Evolutionary conservation across 2,888 invertebrate species (phyloP).

Genomic region (Atrina japonica): DNA sequence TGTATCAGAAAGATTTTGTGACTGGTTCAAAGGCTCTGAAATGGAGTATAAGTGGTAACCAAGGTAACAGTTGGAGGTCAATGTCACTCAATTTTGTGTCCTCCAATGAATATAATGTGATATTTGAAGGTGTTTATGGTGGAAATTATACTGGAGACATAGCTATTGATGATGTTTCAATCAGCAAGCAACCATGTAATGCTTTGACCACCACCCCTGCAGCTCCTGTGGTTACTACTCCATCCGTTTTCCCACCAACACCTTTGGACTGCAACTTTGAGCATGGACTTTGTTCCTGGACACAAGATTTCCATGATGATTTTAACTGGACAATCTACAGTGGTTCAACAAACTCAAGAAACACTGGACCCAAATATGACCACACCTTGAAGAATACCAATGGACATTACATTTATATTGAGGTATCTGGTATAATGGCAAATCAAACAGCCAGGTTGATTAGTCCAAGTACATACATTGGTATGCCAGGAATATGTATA

Average conservation of each 20-base stretch:
- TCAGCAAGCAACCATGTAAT: conserved; percentile 52
- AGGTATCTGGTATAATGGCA: conserved; percentile 52
- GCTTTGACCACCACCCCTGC: conserved; percentile 37
- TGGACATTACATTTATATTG: conserved; percentile 71
- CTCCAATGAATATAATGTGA: conserved; percentile 51
- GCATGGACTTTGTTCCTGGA: conserved; percentile 69
- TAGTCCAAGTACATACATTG: conserved; percentile 53
- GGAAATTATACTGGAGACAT: conserved; percentile 73
- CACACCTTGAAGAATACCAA: conserved; percentile 71
- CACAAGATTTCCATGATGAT: conserved; percentile 68
- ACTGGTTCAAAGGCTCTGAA: conserved; percentile 33
- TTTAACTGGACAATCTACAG: conserved; percentile 72
- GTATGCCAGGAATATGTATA: conserved; percentile 67
- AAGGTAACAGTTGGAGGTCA: conserved; percentile 70
- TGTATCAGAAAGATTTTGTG: conserved; percentile 56
- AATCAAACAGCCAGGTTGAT: conserved; percentile 69
- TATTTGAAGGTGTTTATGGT: conserved; percentile 75
- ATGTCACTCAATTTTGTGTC: conserved; percentile 49
- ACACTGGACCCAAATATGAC: conserved; percentile 74
- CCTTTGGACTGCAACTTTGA: conserved; percentile 75
- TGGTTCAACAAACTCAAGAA: conserved; percentile 58
- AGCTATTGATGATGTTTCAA: conserved; percentile 75
- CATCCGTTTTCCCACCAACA: conserved; percentile 62
- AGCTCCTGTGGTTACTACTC: conserved; percentile 47
- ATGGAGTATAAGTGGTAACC: conserved; percentile 61